Base-by-base conservation (phyloP, 1,140 invertebrate genomes). In the Dreissena polymorpha region DNA sequence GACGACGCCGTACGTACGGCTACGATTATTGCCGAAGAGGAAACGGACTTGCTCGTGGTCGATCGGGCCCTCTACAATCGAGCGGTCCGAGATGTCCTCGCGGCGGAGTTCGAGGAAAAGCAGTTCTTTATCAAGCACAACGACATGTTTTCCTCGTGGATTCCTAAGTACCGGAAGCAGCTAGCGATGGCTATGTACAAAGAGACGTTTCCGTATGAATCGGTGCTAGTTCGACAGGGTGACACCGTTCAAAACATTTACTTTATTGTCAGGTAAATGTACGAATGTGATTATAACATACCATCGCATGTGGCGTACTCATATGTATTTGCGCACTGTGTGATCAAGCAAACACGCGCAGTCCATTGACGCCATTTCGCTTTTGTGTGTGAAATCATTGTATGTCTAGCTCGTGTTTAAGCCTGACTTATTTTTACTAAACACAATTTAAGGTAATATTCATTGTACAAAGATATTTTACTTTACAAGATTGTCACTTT, bases 171-270 rank as follows among this genome's bases (percentile, higher is more conserved):
- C 83, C 87, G 88, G 73, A 91, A 92, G 74, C 92, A 93, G 82
- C 85, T 93, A 10, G 88, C 91, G 6, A 92, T 93, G 90, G 91
- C 92, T 0, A 78, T 93, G 53, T 90, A 91, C 76, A 91, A 91
- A 74, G 90, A 92, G 50, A 87, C 81, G 1, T 89, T 88, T 50
- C 83, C 86, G 0, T 93, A 91, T 75, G 91, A 93, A 49, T 88
- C 86, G 8, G 65, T 87, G 14, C 73, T 93, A 0, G 88, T 89
- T 0, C 80, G 87, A 77, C 92, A 93, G 71, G 92, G 92, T 16
- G 90, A 91, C 10, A 73, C 84, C 3, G 87, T 91, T 0, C 83
- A 87, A 5, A 89, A 86, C 60, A 90, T 93, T 16, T 93, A 92
- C 74, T 93, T 93, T 85, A 90, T 93, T 12, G 80, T 92, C 0